Percentiles rank a stretch among this genome's conserved stretches.
phyloP scores from a whole-genome alignment of 1,140 invertebrate genomes.

The Paraescarpia echinospica region DNA sequence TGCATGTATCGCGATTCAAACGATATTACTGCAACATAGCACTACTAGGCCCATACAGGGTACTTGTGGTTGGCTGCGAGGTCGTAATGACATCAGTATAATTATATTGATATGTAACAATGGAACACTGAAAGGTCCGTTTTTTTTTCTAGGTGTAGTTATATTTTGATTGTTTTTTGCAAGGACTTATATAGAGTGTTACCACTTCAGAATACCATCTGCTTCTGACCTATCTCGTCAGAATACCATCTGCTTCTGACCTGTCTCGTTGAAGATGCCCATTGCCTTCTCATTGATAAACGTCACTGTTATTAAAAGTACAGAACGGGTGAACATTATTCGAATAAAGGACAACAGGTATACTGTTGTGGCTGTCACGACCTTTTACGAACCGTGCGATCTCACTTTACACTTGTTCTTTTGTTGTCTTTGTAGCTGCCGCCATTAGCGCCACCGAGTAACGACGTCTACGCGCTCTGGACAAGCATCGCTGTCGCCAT shows the following conservation, averaged over 20 bases:
- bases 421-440: background rate
- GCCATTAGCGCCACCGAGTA: background rate
- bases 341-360: background rate
- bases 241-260: background rate
- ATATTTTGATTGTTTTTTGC: background rate
- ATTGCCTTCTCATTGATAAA: background rate
- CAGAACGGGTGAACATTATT: background rate
- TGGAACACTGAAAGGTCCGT: background rate
- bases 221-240: background rate
- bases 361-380: background rate
- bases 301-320: background rate
- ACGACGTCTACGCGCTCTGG: background rate
- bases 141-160: background rate
- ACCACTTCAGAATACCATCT: background rate
- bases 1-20: too few species aligned
- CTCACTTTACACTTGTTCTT: background rate
- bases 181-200: background rate
- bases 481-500: background rate
- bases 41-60: background rate
- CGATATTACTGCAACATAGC: background rate
- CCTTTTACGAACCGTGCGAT: too few species aligned
- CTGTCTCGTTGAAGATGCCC: background rate
- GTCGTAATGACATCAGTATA: background rate
- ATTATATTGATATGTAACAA: background rate
- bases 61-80: background rate